Percentiles rank a stretch among this genome's conserved stretches.
phyloP scores from a whole-genome alignment of 92 coral and sea anemone species.

The Virgularia gustaviana region DNA sequence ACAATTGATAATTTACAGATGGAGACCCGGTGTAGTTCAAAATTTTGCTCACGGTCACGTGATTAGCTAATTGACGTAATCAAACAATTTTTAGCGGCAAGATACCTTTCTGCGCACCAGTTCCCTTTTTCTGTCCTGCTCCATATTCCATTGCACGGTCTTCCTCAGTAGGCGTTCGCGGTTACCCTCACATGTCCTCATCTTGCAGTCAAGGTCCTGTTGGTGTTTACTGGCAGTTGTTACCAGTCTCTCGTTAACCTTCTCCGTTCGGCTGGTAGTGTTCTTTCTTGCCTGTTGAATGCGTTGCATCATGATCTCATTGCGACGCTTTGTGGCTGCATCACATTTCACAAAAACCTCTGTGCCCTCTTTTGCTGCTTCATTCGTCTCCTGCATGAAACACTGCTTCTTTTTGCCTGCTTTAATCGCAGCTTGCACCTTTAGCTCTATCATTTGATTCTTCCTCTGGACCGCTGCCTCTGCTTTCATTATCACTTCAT shows the following conservation, averaged over 20 bases:
- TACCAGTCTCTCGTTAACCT: conserved; percentile 1
- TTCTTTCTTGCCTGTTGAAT: neutral
- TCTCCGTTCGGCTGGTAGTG: neutral
- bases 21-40: neutral
- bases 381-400: neutral
- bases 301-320: neutral
- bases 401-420: neutral
- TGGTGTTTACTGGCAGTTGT: neutral
- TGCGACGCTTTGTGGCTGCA: conserved; percentile 16
- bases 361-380: neutral
- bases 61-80: neutral
- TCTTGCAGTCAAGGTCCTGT: neutral
- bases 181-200: neutral
- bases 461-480: neutral
- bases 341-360: conserved; percentile 5
- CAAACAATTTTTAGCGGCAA: neutral
- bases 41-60: neutral
- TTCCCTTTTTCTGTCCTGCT: conserved; percentile 12
- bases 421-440: neutral
- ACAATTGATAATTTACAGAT: neutral
- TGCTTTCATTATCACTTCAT: neutral
- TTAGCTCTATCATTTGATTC: neutral
- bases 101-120: conserved; percentile 15
- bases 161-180: neutral
- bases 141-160: neutral